Evolutionary conservation across 2,113 vertebrate genomes (phyloP).

Genomic region (Turdus rufiventris): DNA sequence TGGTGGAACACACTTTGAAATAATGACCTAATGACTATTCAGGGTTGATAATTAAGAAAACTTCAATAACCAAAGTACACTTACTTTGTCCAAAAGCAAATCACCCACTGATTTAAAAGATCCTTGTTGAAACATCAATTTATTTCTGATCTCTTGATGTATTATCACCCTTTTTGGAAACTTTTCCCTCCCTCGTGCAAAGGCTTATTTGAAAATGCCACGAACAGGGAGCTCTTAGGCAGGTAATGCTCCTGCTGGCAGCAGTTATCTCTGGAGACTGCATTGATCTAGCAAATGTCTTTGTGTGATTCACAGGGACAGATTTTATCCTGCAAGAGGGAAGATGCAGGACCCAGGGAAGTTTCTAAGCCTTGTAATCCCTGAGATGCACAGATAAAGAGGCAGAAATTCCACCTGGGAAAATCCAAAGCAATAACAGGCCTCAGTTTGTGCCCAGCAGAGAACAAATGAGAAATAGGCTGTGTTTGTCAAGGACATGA

Average conservation of each 20-base stretch:
- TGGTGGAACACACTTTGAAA: not conserved
- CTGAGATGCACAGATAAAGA: not conserved
- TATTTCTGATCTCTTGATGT: not conserved
- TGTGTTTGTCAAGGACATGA: not conserved
- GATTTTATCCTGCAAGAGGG: not conserved
- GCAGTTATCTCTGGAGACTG: not conserved
- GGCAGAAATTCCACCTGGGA: not conserved
- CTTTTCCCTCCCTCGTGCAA: not conserved
- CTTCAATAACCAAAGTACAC: not conserved
- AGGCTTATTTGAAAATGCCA: not conserved
- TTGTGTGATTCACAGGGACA: not conserved
- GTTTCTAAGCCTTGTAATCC: not conserved
- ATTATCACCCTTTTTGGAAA: not conserved
- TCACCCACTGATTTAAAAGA: not conserved
- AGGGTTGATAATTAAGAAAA: not conserved
- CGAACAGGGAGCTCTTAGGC: not conserved
- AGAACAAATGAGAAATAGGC: not conserved
- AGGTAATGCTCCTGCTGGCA: not conserved
- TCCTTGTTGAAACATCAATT: not conserved
- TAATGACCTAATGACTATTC: not conserved
- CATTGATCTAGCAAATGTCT: not conserved
- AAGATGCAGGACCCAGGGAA: not conserved
- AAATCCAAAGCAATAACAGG: not conserved
- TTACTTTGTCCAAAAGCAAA: not conserved
- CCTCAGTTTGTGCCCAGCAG: not conserved